Conservation (phyloP, 2,113 vertebrate genomes). For the Hemibagrus wyckioides region DNA sequence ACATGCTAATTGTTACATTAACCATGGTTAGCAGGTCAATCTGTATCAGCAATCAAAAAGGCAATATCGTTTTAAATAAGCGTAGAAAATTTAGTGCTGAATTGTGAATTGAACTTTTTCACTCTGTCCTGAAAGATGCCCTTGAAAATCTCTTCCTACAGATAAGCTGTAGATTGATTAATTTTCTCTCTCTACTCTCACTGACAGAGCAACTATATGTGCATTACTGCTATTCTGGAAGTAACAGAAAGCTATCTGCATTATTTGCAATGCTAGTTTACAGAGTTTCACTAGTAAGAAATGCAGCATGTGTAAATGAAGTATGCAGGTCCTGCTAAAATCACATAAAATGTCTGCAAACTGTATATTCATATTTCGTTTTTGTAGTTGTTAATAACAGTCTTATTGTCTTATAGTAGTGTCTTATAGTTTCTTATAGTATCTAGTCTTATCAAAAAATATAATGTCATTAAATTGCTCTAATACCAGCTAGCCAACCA, state of each 20-base stretch:
- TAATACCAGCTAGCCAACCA: background rate
- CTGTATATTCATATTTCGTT: background rate
- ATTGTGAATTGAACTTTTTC: background rate
- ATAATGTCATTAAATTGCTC: background rate
- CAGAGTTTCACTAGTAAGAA: background rate
- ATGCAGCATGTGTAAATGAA: background rate
- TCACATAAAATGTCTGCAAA: background rate
- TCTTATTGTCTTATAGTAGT: too few relatives aligned
- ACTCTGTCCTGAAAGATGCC: background rate
- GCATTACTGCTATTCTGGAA: background rate
- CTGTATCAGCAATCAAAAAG: background rate
- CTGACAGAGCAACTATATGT: background rate
- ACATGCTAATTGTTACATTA: background rate
- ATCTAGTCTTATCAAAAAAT: too few relatives aligned
- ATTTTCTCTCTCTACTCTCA: background rate
- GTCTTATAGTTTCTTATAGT: too few relatives aligned
- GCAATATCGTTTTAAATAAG: background rate
- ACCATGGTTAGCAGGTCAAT: background rate
- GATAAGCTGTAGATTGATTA: background rate
- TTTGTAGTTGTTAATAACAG: background rate
- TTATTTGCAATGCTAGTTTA: background rate
- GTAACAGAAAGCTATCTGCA: too few relatives aligned
- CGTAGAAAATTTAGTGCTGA: background rate
- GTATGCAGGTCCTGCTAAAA: background rate
- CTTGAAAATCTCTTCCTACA: background rate